A percentile compares a stretch with the other conserved stretches of the same genome.
phyloP scores from a whole-genome alignment of 1,140 invertebrate species.

The Dryas iulia region DNA sequence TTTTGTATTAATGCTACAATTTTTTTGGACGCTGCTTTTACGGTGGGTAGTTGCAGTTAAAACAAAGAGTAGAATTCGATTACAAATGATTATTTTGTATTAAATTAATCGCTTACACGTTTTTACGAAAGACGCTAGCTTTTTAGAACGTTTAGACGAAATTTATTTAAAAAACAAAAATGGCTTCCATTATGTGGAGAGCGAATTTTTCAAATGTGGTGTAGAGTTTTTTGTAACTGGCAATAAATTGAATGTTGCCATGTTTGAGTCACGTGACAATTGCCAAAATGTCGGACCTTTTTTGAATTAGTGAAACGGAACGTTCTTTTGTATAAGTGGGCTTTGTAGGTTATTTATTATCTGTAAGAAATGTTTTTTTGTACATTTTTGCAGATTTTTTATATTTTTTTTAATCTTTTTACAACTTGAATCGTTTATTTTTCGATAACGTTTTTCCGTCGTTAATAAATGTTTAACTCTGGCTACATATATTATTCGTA shows the following conservation, averaged over 20 bases:
- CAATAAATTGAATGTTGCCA: slow-evolving; percentile 20
- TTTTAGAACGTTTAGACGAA: slow-evolving; percentile 43
- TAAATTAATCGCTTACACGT: slow-evolving; percentile 38
- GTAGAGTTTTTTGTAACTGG: slow-evolving; percentile 22
- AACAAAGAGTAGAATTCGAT: slow-evolving; percentile 69
- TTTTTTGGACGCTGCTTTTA: slow-evolving; percentile 73
- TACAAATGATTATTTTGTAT: slow-evolving; percentile 64
- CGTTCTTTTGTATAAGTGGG: background rate
- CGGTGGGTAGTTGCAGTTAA: slow-evolving; percentile 74
- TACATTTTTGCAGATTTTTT: slow-evolving; percentile 7
- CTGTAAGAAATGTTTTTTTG: slow-evolving; percentile 1
- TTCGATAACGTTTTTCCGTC: background rate
- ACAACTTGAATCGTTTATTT: background rate
- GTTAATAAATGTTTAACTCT: background rate
- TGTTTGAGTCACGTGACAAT: slow-evolving; percentile 3
- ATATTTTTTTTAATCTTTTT: background rate
- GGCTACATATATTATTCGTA: background rate
- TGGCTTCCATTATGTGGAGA: slow-evolving; percentile 43
- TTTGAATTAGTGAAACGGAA: background rate
- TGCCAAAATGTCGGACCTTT: slow-evolving; percentile 7
- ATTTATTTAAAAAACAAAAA: slow-evolving; percentile 34
- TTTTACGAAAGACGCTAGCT: slow-evolving; percentile 55
- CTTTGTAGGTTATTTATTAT: slow-evolving; percentile 7
- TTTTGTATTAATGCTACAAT: slow-evolving; percentile 49
- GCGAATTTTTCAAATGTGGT: background rate